phyloP scores from a whole-genome alignment of 1,140 invertebrate genomes.

The Leguminivora glycinivorella region DNA sequence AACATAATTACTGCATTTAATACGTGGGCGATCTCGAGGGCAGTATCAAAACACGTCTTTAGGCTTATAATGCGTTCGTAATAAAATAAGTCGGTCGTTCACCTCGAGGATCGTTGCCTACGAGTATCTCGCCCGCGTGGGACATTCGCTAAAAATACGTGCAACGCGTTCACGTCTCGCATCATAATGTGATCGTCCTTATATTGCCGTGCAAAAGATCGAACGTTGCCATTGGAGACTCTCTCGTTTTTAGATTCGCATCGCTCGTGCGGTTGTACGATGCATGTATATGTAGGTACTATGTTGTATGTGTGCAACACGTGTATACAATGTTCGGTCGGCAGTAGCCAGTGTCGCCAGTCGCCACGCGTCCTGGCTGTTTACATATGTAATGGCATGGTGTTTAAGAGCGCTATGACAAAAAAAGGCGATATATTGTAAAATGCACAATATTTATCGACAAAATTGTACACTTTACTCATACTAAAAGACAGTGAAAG shows the following conservation, averaged over 20 bases:
- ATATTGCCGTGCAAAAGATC: slow-evolving; percentile 9
- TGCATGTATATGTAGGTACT: neutral
- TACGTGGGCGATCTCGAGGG: slow-evolving; percentile 15
- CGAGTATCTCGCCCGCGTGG: slow-evolving; percentile 42
- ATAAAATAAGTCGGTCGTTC: slow-evolving; percentile 48
- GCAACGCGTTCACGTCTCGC: slow-evolving; percentile 38
- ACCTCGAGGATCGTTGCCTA: slow-evolving; percentile 41
- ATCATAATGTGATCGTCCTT: slow-evolving; percentile 42
- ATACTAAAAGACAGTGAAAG: too few relatives aligned
- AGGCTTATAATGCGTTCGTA: slow-evolving; percentile 44
- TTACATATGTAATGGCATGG: neutral
- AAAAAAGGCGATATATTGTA: too few relatives aligned
- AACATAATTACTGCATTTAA: slow-evolving; percentile 27
- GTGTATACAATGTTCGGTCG: neutral
- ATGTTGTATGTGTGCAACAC: neutral
- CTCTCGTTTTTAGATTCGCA: neutral
- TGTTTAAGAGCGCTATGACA: neutral
- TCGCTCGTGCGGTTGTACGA: slow-evolving; percentile 11
- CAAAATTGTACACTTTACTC: too few relatives aligned
- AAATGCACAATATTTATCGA: too few relatives aligned
- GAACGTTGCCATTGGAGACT: neutral
- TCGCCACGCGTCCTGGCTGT: neutral
- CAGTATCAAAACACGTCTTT: slow-evolving; percentile 41
- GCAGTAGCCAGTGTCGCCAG: too few relatives aligned
- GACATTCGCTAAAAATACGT: slow-evolving; percentile 63